Conservation (phyloP, 2,113 vertebrate species). For the Nettapus auritus region DNA sequence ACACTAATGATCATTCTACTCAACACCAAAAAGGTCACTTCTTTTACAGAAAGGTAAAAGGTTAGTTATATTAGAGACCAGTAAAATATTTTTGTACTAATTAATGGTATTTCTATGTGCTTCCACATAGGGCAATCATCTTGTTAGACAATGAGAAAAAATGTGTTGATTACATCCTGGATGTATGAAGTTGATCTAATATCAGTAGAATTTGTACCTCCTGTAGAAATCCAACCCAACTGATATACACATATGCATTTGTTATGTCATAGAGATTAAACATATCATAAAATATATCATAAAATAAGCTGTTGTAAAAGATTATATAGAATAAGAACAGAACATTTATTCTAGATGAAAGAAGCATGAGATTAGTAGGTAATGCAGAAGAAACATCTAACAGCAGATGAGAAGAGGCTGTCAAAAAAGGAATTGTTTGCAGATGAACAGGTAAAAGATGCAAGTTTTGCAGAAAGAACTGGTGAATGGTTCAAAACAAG, state of each 20-base stretch:
- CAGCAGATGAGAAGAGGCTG: background rate
- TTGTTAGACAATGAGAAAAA: background rate
- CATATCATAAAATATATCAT: accelerated
- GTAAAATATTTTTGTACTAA: background rate
- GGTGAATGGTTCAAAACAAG: background rate
- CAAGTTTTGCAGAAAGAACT: background rate
- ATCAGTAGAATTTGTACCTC: background rate
- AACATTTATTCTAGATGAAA: background rate
- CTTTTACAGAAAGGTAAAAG: background rate
- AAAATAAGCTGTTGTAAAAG: background rate
- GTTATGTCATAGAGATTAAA: background rate
- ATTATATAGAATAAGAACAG: background rate
- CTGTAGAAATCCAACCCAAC: background rate
- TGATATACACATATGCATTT: background rate
- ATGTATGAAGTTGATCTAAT: background rate
- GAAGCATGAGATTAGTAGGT: background rate
- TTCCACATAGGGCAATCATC: background rate
- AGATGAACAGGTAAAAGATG: background rate
- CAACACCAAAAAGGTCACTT: background rate
- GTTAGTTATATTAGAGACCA: background rate
- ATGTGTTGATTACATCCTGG: background rate
- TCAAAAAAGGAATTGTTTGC: background rate
- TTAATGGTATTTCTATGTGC: background rate
- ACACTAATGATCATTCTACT: background rate
- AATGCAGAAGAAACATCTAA: background rate